phyloP scores from a whole-genome alignment of 2,888 invertebrate genomes.

The Sarcophaga rosellei region DNA sequence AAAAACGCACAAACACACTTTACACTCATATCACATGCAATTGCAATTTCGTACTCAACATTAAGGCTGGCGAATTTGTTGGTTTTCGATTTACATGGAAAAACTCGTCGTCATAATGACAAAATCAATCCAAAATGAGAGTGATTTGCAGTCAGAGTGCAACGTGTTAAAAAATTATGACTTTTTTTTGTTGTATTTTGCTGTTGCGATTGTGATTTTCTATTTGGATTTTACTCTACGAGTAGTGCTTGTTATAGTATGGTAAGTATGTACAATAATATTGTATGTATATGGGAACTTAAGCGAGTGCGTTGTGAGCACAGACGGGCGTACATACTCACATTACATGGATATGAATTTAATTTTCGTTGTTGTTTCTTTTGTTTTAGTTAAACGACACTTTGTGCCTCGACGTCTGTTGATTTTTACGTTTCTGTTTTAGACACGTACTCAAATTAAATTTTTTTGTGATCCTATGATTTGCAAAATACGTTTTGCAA shows the following conservation, averaged over 20 bases:
- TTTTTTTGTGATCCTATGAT: slow-evolving; percentile 44
- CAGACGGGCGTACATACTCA: slow-evolving; percentile 1
- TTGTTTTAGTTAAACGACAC: slow-evolving; percentile 50
- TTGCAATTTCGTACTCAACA: not conserved
- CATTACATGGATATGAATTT: slow-evolving; percentile 41
- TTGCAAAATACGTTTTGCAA: slow-evolving; percentile 61
- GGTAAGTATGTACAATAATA: too few relatives aligned
- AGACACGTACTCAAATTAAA: slow-evolving; percentile 63
- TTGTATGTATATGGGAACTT: slow-evolving; percentile 11
- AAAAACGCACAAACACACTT: not conserved
- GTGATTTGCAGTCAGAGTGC: slow-evolving; percentile 78
- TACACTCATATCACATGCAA: not conserved
- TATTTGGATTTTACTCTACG: slow-evolving; percentile 9
- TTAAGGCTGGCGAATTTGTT: slow-evolving; percentile 5
- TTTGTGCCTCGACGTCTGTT: slow-evolving; percentile 33
- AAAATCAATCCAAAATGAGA: slow-evolving; percentile 73
- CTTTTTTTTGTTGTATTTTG: slow-evolving; percentile 22
- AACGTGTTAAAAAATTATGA: slow-evolving; percentile 68
- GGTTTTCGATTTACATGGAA: slow-evolving; percentile 40
- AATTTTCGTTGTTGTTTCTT: slow-evolving; percentile 7
- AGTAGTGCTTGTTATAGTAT: not conserved
- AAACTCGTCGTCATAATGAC: slow-evolving; percentile 50
- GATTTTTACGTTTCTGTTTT: slow-evolving; percentile 57
- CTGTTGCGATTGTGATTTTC: slow-evolving; percentile 13
- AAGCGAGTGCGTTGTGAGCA: not conserved